phyloP scores from a whole-genome alignment of 2,888 invertebrate genomes.

The Margaritifera margaritifera region DNA sequence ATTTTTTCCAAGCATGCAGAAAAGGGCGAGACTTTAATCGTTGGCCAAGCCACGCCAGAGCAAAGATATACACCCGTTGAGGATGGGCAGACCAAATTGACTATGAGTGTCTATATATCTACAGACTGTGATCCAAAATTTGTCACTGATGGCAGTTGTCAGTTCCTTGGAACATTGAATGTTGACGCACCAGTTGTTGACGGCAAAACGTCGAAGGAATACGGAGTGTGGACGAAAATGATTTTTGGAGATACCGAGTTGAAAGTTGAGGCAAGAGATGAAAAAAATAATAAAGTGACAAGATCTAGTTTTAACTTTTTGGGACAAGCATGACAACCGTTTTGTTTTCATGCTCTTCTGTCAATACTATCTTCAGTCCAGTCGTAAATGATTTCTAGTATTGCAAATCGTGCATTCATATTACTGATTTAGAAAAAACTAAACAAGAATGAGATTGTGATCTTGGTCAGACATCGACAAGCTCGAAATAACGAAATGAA shows the following conservation, averaged over 20 bases:
- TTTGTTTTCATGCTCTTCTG: too few relatives aligned
- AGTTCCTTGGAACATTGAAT: constrained; percentile 12
- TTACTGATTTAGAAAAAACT: too few relatives aligned
- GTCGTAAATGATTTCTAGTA: rapidly evolving
- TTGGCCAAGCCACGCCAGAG: constrained; percentile 23
- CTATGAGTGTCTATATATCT: constrained; percentile 21
- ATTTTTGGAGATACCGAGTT: constrained; percentile 25
- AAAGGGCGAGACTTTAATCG: constrained; percentile 17
- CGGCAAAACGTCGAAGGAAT: constrained; percentile 1
- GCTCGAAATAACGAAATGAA: too few relatives aligned
- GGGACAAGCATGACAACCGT: background rate
- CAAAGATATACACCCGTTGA: constrained; percentile 13
- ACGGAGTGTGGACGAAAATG: constrained; percentile 8
- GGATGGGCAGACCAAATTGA: constrained; percentile 16
- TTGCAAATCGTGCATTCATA: too few relatives aligned
- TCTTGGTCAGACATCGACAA: too few relatives aligned
- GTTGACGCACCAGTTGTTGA: constrained; percentile 6
- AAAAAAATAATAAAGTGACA: constrained; percentile 3
- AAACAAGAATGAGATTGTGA: too few relatives aligned
- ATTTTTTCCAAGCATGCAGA: constrained; percentile 27
- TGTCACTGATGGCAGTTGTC: constrained; percentile 7
- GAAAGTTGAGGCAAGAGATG: constrained; percentile 12
- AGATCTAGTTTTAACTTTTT: constrained; percentile 19
- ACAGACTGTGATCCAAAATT: constrained; percentile 5
- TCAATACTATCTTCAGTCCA: too few relatives aligned